Conservation (phyloP, 2,113 vertebrate genomes). For the Pholis gunnellus region DNA sequence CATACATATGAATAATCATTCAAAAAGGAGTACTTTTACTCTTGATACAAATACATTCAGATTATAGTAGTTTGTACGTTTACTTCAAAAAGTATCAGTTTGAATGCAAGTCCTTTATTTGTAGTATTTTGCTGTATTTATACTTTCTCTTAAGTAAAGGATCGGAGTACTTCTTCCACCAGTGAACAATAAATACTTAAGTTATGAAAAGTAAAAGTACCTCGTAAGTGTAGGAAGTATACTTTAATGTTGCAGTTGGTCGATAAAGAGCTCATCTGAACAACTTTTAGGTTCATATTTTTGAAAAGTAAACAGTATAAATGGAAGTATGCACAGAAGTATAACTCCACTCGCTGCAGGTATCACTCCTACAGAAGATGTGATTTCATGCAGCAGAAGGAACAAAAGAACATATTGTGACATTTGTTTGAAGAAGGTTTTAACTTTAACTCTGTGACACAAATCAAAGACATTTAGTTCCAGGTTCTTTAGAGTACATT, state of each 20-base stretch:
- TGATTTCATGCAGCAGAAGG: background rate
- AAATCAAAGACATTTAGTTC: background rate
- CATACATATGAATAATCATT: background rate
- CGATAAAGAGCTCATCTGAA: background rate
- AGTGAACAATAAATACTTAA: background rate
- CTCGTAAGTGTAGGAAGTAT: no score
- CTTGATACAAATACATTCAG: background rate
- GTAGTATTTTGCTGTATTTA: background rate
- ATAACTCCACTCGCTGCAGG: background rate
- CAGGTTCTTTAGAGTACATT: no score
- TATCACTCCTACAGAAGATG: background rate
- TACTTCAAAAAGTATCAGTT: background rate
- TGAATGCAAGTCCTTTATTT: background rate
- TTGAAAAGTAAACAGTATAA: background rate
- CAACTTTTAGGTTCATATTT: background rate
- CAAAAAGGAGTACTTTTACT: background rate
- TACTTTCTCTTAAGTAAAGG: background rate
- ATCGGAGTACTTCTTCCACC: background rate
- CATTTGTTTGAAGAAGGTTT: constrained; percentile 2
- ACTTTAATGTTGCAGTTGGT: background rate
- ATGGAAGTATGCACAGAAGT: background rate
- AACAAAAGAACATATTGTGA: background rate
- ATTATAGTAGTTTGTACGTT: background rate
- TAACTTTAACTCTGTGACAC: background rate
- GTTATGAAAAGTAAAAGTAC: background rate